A percentile compares a stretch with the other conserved stretches of the same genome.
phyloP scores from a whole-genome alignment of 2,113 vertebrate genomes.

The Verasper variegatus region DNA sequence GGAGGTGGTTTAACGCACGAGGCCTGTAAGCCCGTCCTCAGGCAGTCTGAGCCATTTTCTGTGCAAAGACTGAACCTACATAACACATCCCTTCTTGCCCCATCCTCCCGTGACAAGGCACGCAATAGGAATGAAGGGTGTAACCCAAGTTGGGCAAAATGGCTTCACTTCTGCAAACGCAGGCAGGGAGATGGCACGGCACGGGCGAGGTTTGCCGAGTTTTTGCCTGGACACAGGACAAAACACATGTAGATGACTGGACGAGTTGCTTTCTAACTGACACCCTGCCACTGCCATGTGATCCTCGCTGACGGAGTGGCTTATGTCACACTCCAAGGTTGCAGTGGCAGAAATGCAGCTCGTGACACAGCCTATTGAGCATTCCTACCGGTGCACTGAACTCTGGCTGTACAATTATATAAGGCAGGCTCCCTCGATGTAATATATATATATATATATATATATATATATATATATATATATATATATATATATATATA shows the following conservation, averaged over 20 bases:
- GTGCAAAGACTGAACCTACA: conserved; percentile 15
- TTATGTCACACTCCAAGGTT: conserved; percentile 68
- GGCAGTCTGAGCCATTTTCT: conserved; percentile 3
- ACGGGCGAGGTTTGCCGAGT: background rate
- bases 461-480: conserved; percentile 55
- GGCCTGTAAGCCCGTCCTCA: conserved; percentile 54
- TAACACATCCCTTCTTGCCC: conserved; percentile 62
- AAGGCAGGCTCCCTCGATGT: conserved; percentile 59
- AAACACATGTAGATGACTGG: conserved; percentile 28
- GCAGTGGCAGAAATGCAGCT: conserved; percentile 76
- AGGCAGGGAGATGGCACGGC: background rate
- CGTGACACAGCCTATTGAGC: conserved; percentile 76
- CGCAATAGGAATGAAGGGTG: conserved; percentile 76
- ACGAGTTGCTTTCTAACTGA: conserved; percentile 43
- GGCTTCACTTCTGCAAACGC: conserved; percentile 74
- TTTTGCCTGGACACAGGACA: conserved; percentile 9
- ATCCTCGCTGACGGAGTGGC: conserved; percentile 61
- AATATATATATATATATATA: conserved; percentile 55
- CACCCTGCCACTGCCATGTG: conserved; percentile 58
- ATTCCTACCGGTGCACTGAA: conserved; percentile 75
- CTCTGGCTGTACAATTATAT: conserved; percentile 76
- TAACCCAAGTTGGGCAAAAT: conserved; percentile 76
- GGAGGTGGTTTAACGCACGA: conserved; percentile 27
- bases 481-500: conserved; percentile 55
- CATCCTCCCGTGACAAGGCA: conserved; percentile 64